These are phyloP conservation scores for Tineola bisselliella DNA, from an alignment of 2,888 invertebrate species.

Conservation along the genomic window DNA sequence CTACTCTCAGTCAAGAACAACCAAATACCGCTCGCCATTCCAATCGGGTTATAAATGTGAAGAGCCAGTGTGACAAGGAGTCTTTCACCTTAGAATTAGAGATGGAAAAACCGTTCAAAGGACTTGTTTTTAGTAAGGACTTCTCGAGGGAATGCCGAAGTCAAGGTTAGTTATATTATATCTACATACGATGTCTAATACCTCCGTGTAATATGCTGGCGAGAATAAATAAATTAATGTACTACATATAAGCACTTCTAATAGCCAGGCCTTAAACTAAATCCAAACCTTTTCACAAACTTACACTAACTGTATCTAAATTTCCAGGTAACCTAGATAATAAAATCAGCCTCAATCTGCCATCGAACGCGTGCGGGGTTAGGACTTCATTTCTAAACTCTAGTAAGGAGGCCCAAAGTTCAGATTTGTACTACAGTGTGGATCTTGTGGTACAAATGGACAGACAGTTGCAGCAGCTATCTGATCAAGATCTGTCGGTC, in stretches of 20 bases:
- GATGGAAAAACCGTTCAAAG: constrained; percentile 74
- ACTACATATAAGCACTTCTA: too few species aligned
- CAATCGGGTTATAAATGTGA: constrained; percentile 68
- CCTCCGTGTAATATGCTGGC: too few species aligned
- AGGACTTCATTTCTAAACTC: constrained; percentile 63
- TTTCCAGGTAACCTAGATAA: constrained; percentile 51
- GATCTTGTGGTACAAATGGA: constrained; percentile 80
- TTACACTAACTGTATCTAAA: too few species aligned
- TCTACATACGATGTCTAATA: too few species aligned
- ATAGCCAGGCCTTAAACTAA: too few species aligned
- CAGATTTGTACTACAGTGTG: constrained; percentile 71
- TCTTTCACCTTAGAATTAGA: constrained; percentile 70
- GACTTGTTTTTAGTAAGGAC: constrained; percentile 78
- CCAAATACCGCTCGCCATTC: constrained; percentile 20
- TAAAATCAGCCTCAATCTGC: constrained; percentile 59
- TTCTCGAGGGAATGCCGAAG: constrained; percentile 77
- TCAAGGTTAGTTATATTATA: constrained; percentile 50
- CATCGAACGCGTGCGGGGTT: constrained; percentile 76
- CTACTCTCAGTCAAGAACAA: neutral
- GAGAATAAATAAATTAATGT: too few species aligned
- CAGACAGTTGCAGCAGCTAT: constrained; percentile 75
- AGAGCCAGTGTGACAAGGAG: constrained; percentile 71
- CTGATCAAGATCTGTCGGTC: constrained; percentile 73
- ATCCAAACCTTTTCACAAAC: too few species aligned
- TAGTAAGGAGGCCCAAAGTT: constrained; percentile 34